Base-by-base conservation (phyloP, 1,140 invertebrate species). In the Zaprionus ghesquierei region DNA sequence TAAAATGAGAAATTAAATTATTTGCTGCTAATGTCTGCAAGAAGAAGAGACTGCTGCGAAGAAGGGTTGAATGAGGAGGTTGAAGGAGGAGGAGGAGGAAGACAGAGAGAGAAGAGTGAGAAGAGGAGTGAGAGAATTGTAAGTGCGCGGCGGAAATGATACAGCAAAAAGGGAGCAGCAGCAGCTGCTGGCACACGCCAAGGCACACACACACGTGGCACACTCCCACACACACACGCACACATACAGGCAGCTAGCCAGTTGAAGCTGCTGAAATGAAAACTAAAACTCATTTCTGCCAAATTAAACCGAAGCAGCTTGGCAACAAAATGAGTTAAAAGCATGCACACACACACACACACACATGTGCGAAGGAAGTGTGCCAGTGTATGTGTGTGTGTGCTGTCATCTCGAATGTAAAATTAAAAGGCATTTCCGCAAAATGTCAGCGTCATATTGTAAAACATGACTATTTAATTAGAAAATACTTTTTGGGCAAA, bases 341-440 rank as follows among this genome's bases (percentile, higher is more conserved):
- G 58, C 63, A 59, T n/a, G n/a, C n/a, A n/a, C n/a, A n/a, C n/a
- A n/a, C n/a, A n/a, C n/a, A n/a, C n/a, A 38, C 49, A 59, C 35
- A 54, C 61, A 50, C 62, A 71, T 70, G 58, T 65, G 81, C 61
- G 29, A 55, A 8, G 18, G 51, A 29, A 59, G 29, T 20, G 27
- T 51, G 49, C 13, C 8, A 33, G 33, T 25, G 23, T 60, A 12
- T 38, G n/a, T 60, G 41, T 46, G 13, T 25, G n/a, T 51, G 12
- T 5, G 23, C 22, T 13, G 10, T 5, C 84, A 75, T 89, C 79
- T 89, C 77, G 74, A 89, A 89, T 87, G 84, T 87, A 70, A 89
- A 90, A 90, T 90, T 89, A 85, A 90, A 89, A 90, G 89, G 87
- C 82, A 90, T 90, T 90, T 90, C 89, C 87, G 84, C 77, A 90